Evolutionary conservation across 2,113 vertebrate species (phyloP).

Genomic region (Otocyon megalotis): DNA sequence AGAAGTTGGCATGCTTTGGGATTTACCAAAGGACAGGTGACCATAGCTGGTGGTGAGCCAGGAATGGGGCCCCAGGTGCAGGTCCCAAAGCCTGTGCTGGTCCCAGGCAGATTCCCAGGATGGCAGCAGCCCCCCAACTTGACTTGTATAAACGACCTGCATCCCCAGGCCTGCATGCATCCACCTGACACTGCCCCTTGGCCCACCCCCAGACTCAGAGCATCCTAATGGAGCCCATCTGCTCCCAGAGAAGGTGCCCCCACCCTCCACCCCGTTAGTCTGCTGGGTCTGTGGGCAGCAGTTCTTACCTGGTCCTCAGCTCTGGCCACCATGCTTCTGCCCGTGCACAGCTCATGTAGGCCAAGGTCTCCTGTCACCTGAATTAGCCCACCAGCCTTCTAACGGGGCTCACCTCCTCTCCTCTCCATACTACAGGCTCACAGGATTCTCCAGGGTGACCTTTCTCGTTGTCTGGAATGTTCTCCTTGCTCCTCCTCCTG

Average conservation of each 20-base stretch:
- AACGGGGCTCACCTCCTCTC: neutral
- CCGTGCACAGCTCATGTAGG: neutral
- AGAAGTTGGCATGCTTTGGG: neutral
- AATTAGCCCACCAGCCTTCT: neutral
- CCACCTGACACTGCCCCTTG: neutral
- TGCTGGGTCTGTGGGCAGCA: neutral
- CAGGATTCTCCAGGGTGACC: too few species aligned
- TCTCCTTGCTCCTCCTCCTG: neutral
- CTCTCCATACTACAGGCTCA: neutral
- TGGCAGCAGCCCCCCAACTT: neutral
- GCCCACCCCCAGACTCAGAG: neutral
- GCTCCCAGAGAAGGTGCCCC: neutral
- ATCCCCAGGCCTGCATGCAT: neutral
- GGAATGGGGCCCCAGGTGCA: neutral
- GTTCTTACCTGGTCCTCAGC: neutral
- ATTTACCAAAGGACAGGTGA: neutral
- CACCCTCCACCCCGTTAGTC: accelerated
- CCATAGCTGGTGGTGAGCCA: neutral
- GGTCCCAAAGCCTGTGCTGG: neutral
- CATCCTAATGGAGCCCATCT: neutral
- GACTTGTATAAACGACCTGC: neutral
- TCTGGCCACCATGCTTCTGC: neutral
- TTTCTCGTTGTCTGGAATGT: neutral
- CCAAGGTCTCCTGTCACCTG: neutral
- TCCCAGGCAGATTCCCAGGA: neutral